Conservation (phyloP, 2,797 vertebrate species). For the Sparus aurata region DNA sequence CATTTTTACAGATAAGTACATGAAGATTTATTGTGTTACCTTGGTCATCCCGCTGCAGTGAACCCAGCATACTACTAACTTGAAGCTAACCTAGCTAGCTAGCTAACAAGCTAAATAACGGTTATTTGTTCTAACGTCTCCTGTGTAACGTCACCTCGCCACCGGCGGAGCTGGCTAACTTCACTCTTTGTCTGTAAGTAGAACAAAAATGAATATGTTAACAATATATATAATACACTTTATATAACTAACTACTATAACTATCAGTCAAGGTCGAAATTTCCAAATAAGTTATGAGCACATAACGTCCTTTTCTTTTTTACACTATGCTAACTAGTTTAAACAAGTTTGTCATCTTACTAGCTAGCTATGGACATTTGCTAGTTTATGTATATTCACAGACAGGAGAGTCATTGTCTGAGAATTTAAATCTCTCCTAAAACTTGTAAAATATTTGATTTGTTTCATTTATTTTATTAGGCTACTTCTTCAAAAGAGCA, state of each 20-base stretch:
- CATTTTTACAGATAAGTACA: too few species aligned
- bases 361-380: background rate
- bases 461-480: background rate
- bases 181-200: too few species aligned
- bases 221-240: too few species aligned
- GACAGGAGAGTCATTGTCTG: too few species aligned
- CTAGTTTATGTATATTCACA: too few species aligned
- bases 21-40: background rate
- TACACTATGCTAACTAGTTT: background rate
- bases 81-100: background rate
- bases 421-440: background rate
- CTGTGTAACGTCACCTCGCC: too few species aligned
- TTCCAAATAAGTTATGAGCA: background rate
- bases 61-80: background rate
- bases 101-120: background rate
- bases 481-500: background rate
- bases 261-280: background rate
- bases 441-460: background rate
- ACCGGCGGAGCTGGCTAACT: too few species aligned
- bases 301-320: background rate
- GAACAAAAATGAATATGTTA: too few species aligned
- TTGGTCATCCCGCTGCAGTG: background rate
- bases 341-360: background rate
- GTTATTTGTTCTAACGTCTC: too few species aligned
- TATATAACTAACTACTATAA: background rate